These are phyloP conservation scores for Stegodyphus dumicola DNA, from an alignment of 1,140 invertebrate species.

Conservation along the genomic window DNA sequence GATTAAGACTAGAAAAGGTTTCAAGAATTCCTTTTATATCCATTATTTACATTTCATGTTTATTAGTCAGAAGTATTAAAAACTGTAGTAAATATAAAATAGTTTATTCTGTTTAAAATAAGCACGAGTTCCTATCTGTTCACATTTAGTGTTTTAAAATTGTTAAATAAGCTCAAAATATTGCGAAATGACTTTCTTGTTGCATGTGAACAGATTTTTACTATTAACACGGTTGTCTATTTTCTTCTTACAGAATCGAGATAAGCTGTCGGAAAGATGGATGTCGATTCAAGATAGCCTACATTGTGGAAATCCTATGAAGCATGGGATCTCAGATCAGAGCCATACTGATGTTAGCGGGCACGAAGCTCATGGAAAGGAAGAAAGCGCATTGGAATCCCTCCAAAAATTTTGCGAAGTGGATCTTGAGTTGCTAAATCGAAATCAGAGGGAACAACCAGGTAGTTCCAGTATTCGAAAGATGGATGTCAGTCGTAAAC, in stretches of 20 bases:
- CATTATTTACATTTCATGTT: too few relatives aligned
- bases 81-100: too few relatives aligned
- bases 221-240: background rate
- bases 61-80: too few relatives aligned
- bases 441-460: background rate
- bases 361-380: background rate
- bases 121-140: too few relatives aligned
- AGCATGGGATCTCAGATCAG: background rate
- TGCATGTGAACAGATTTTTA: too few relatives aligned
- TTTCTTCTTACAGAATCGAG: conserved; percentile 14
- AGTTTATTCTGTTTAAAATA: too few relatives aligned
- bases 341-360: background rate
- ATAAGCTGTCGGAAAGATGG: conserved; percentile 18
- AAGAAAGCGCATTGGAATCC: background rate
- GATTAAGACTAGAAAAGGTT: too few relatives aligned
- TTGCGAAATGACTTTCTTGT: too few relatives aligned
- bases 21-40: too few relatives aligned
- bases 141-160: too few relatives aligned
- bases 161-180: too few relatives aligned
- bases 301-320: background rate
- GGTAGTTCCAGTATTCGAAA: background rate
- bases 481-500: conserved; percentile 23
- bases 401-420: background rate
- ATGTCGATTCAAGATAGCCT: background rate
- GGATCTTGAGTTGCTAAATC: background rate